A percentile compares a stretch with the other conserved stretches of the same genome.
Conservation (phyloP, 1,140 invertebrate genomes). For the Conopomorpha cramerella region DNA sequence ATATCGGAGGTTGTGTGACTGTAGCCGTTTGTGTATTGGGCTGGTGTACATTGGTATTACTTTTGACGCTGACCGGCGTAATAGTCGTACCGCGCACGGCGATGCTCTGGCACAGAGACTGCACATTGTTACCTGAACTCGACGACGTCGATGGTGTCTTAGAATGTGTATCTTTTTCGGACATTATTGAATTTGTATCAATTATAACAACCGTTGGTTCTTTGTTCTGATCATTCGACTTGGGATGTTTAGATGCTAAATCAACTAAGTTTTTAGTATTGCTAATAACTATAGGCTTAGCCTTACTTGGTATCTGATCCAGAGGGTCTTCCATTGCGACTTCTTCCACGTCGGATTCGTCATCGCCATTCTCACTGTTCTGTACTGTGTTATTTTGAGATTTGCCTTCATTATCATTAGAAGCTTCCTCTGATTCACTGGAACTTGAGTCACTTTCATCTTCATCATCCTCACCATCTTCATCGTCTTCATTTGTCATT, state of each 20-base stretch:
- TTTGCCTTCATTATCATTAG: constrained; percentile 49
- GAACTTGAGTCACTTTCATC: constrained; percentile 30
- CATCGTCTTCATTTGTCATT: constrained; percentile 50
- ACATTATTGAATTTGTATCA: constrained; percentile 49
- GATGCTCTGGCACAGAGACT: constrained; percentile 55
- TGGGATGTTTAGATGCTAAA: constrained; percentile 25
- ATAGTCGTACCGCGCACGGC: constrained; percentile 55
- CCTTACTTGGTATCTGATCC: constrained; percentile 49
- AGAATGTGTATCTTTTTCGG: constrained; percentile 31
- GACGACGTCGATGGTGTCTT: constrained; percentile 21
- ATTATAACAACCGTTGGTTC: constrained; percentile 51
- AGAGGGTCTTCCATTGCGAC: constrained; percentile 71
- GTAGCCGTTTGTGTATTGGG: constrained; percentile 26
- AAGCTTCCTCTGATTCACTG: neutral
- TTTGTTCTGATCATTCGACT: constrained; percentile 54
- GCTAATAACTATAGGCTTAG: constrained; percentile 71
- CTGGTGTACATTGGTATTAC: constrained; percentile 16
- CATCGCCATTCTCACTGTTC: constrained; percentile 66
- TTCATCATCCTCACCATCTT: no score
- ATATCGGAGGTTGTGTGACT: constrained; percentile 62
- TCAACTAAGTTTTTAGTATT: constrained; percentile 51
- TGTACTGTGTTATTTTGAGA: constrained; percentile 67
- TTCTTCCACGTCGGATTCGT: constrained; percentile 57
- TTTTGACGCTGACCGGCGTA: constrained; percentile 49
- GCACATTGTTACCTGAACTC: constrained; percentile 30